These are phyloP conservation scores for Hyles euphorbiae DNA, from an alignment of 1,140 invertebrate species.

Conservation along the genomic window DNA sequence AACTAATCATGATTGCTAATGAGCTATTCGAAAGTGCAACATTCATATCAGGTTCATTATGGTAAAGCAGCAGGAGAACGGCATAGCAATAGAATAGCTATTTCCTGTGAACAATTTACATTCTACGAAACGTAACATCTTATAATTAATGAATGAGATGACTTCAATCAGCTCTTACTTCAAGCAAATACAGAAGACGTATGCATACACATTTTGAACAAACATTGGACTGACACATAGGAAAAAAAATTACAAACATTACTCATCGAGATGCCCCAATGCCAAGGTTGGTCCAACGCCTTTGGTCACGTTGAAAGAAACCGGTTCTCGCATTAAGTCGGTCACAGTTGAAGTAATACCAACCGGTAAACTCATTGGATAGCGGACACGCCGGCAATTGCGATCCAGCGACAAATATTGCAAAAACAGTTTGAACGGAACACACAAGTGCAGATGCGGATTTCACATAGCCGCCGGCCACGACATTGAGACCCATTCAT, in stretches of 20 bases:
- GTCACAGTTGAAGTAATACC: constrained; percentile 27
- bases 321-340: constrained; percentile 37
- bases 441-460: constrained; percentile 3
- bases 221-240: constrained; percentile 5
- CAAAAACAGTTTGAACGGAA: constrained; percentile 17
- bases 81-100: no score
- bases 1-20: no score
- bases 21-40: no score
- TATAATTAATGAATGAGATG: no score
- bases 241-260: constrained; percentile 28
- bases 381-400: no score
- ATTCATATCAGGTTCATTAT: no score
- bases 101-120: no score
- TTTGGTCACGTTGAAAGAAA: background rate
- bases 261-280: constrained; percentile 54
- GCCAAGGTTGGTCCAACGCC: constrained; percentile 44
- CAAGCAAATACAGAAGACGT: no score
- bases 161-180: no score
- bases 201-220: no score
- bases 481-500: constrained; percentile 14
- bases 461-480: constrained; percentile 9
- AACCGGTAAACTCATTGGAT: constrained; percentile 22
- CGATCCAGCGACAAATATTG: constrained; percentile 2
- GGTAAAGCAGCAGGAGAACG: no score
- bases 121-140: no score